These are phyloP conservation scores for Caenorhabditis briggsae DNA, from an alignment of 1,140 invertebrate species.

Conservation along the genomic window DNA sequence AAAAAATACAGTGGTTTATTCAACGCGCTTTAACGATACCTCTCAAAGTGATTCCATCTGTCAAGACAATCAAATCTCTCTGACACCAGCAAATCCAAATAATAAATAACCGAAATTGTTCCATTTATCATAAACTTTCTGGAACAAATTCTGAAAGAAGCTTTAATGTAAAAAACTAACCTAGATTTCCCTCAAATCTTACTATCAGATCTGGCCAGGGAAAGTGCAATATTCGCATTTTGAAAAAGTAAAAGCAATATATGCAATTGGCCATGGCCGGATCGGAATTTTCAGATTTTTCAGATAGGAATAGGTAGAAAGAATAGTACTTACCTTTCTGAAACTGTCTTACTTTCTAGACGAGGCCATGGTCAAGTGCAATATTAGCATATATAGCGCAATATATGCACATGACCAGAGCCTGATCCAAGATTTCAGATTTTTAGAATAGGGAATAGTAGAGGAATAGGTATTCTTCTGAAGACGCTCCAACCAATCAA, in stretches of 20 bases:
- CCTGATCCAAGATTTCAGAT: background rate
- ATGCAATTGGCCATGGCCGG: slow-evolving; percentile 36
- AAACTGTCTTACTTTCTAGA: background rate
- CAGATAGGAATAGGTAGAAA: too few species aligned
- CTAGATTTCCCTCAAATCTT: background rate
- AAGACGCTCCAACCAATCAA: background rate
- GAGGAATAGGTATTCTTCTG: background rate
- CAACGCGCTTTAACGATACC: too few species aligned
- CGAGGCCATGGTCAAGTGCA: slow-evolving; percentile 39
- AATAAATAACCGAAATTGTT: too few species aligned
- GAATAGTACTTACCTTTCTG: too few species aligned
- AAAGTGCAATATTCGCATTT: slow-evolving; percentile 44
- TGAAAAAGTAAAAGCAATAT: background rate
- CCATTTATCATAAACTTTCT: too few species aligned
- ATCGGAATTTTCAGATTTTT: slow-evolving; percentile 1
- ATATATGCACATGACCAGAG: slow-evolving; percentile 36
- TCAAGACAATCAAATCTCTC: too few species aligned
- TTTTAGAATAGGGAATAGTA: background rate
- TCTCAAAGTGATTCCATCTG: too few species aligned
- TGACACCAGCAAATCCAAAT: too few species aligned
- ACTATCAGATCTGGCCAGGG: slow-evolving; percentile 25
- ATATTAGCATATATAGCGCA: slow-evolving; percentile 23
- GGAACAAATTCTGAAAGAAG: too few species aligned
- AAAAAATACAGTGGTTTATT: too few species aligned
- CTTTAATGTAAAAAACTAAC: background rate